Base-by-base conservation (phyloP, 2,888 invertebrate genomes). In the Lasioglossum pauxillum region DNA sequence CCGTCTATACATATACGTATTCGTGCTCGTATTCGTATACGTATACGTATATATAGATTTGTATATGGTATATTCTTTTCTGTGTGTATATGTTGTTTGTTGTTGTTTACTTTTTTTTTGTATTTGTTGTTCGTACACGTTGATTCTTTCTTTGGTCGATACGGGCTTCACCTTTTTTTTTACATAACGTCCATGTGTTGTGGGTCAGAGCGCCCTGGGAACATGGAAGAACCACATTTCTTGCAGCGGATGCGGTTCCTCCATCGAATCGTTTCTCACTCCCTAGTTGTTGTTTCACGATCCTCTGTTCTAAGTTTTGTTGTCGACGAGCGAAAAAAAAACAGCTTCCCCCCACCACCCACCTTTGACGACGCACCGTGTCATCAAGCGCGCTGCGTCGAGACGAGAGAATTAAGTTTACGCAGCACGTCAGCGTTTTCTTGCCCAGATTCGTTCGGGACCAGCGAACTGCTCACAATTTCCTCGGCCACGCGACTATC, bases 141-240 rank as follows among this genome's bases (percentile, higher is more conserved):
- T 38, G 38, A 69, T 69, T 87, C 87, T 89, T 78, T 90, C 87
- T 87, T 88, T 87, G 84, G 88, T 88, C 88, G 89, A 88, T 86
- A 90, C 89, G 88, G 87, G 86, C 88, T 88, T 90, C 90, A 90
- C 88, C 88, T 35, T 35, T 86, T 69, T 69, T 86, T 91, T 91
- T 38, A 89, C 80, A 78, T 90, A 90, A 94, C 94, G 95, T 95
- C 95, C 95, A 95, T 95, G 95, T 95, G 95, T 95, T 95, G 95
- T 95, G 95, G 95, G 95, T 95, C 95, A 95, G 95, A 95, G 95
- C 95, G 95, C 95, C 95, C 95, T 94, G 90, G 82, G 82, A 73
- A 89, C 84, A 74, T 86, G 83, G 82, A 87, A 84, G 82, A 87
- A 84, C 80, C 79, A 81, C 77, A 82, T 49, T 76, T 80, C 78